Evolutionary conservation across 2,888 invertebrate species (phyloP).

Genomic region (Petrolisthes cinctipes): DNA sequence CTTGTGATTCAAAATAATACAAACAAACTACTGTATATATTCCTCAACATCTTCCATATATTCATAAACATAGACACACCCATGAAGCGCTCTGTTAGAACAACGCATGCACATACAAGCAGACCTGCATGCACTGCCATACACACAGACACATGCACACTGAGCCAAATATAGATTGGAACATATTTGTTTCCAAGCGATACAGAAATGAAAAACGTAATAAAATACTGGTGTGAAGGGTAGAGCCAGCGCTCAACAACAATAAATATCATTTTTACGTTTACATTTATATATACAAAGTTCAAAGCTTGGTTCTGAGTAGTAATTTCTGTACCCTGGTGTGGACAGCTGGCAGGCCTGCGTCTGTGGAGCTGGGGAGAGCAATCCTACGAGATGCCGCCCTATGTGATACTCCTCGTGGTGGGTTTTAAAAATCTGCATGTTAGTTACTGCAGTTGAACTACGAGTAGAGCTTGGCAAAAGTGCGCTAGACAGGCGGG

Average conservation of each 20-base stretch:
- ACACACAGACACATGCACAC: constrained; percentile 37
- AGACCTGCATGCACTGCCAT: constrained; percentile 20
- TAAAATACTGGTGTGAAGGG: constrained; percentile 43
- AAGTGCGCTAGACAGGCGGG: constrained; percentile 51
- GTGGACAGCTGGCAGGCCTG: constrained; percentile 11
- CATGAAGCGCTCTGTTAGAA: not conserved
- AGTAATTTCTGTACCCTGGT: constrained; percentile 24
- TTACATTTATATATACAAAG: constrained; percentile 39
- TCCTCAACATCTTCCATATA: not conserved
- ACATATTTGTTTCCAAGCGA: constrained; percentile 43
- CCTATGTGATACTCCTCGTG: constrained; percentile 23
- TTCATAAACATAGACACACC: not conserved
- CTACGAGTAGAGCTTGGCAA: constrained; percentile 47
- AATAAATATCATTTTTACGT: constrained; percentile 40
- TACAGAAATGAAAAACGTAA: constrained; percentile 45
- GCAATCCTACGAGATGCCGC: constrained; percentile 28
- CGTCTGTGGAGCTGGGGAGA: constrained; percentile 10
- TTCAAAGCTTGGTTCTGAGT: constrained; percentile 23
- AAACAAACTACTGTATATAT: not conserved
- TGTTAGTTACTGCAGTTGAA: constrained; percentile 50
- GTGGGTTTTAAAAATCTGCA: constrained; percentile 38
- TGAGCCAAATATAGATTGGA: constrained; percentile 34
- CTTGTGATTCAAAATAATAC: too few relatives aligned
- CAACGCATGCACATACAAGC: constrained; percentile 22
- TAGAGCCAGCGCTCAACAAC: constrained; percentile 39